phyloP scores from a whole-genome alignment of 2,113 vertebrate species.

The Trachemys scripta region DNA sequence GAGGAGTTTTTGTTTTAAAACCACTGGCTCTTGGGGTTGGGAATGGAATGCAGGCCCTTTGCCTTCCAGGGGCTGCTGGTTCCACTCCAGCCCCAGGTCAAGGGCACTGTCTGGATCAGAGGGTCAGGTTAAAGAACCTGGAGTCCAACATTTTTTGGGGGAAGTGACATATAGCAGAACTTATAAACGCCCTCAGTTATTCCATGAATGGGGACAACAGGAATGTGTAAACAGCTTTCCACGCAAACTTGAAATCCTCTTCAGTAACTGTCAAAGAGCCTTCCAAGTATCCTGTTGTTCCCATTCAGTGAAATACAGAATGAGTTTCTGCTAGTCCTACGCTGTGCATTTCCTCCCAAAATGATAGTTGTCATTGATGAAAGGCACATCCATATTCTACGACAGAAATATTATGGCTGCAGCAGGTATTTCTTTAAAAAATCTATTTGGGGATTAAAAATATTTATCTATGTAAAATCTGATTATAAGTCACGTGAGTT shows the following conservation, averaged over 20 bases:
- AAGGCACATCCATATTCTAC: neutral
- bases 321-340: neutral
- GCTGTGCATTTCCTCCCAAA: neutral
- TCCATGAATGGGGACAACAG: rapidly evolving
- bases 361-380: rapidly evolving
- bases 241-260: neutral
- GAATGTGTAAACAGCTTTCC: neutral
- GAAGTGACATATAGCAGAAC: neutral
- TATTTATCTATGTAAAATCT: neutral
- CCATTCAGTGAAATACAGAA: neutral
- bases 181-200: neutral
- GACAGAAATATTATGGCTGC: neutral
- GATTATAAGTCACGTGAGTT: neutral
- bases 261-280: neutral
- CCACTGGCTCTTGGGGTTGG: neutral
- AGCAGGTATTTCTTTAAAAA: neutral
- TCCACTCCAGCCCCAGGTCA: neutral
- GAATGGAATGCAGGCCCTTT: neutral
- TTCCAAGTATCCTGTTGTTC: neutral
- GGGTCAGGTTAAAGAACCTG: neutral
- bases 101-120: neutral
- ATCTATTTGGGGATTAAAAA: neutral
- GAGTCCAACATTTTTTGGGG: neutral
- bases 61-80: neutral
- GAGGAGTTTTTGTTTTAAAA: neutral